Evolutionary conservation across 2,113 vertebrate species (phyloP).

Genomic region (Triplophysa tibetana): DNA sequence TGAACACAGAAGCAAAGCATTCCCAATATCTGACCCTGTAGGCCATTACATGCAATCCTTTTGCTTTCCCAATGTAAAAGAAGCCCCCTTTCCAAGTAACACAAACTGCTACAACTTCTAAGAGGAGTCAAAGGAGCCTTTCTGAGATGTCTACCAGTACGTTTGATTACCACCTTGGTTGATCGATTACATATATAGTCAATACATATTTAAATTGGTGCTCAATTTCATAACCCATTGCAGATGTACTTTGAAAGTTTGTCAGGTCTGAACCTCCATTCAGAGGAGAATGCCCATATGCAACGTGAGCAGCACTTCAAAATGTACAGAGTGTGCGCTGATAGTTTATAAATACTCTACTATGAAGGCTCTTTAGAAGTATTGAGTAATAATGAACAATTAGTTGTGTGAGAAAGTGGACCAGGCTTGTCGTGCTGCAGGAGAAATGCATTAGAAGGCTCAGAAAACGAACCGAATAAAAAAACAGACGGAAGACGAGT

Average conservation of each 20-base stretch:
- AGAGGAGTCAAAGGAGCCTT: conserved; percentile 1
- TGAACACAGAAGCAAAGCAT: conserved; percentile 77
- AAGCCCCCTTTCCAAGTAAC: conserved; percentile 50
- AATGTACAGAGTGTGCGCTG: not conserved
- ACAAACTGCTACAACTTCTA: conserved; percentile 14
- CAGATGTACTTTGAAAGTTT: not conserved
- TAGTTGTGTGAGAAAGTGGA: conserved; percentile 51
- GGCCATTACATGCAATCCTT: conserved; percentile 70
- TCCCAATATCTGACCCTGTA: conserved; percentile 69
- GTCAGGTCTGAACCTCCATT: not conserved
- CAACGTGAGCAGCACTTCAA: conserved; percentile 4
- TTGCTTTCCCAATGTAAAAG: conserved; percentile 58
- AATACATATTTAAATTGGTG: conserved; percentile 4
- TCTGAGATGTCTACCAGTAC: not conserved
- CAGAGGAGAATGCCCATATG: conserved; percentile 10
- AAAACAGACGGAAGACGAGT: conserved; percentile 68
- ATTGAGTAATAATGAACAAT: conserved; percentile 61
- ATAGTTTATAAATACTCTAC: not conserved
- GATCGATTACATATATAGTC: conserved; percentile 7
- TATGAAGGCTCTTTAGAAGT: not conserved
- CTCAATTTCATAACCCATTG: not conserved
- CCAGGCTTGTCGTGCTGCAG: conserved; percentile 52
- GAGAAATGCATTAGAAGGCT: conserved; percentile 53
- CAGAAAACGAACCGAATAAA: conserved; percentile 63
- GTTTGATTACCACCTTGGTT: conserved; percentile 11